A percentile compares a stretch with the other conserved stretches of the same genome.
These are phyloP conservation scores for Galerucella calmariensis DNA, from an alignment of 2,888 invertebrate species.

Conservation along the genomic window DNA sequence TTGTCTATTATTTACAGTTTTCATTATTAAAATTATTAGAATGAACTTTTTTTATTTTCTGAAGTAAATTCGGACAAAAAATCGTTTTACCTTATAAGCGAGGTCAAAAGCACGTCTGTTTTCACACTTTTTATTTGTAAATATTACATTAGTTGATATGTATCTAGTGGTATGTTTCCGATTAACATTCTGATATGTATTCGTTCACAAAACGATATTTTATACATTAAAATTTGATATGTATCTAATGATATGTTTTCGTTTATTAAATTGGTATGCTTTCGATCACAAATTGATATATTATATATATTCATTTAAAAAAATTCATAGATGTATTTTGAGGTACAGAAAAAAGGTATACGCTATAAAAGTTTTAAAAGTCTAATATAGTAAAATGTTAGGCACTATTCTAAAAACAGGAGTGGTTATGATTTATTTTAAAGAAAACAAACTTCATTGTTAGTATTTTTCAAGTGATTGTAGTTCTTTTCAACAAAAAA, in stretches of 20 bases:
- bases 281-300: slow-evolving; percentile 46
- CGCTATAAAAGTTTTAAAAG: slow-evolving; percentile 56
- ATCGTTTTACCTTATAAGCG: background rate
- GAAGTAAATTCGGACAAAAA: too few species aligned
- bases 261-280: slow-evolving; percentile 40
- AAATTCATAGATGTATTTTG: slow-evolving; percentile 43
- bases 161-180: background rate
- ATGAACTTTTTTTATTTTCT: too few species aligned
- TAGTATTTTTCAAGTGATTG: background rate
- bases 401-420: slow-evolving; percentile 61
- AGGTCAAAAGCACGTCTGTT: background rate
- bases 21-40: too few species aligned
- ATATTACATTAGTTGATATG: background rate
- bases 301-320: slow-evolving; percentile 44
- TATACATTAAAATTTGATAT: slow-evolving; percentile 14
- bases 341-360: slow-evolving; percentile 40
- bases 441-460: background rate
- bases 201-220: slow-evolving; percentile 21
- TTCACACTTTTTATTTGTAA: background rate
- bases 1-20: too few species aligned
- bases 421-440: slow-evolving; percentile 23
- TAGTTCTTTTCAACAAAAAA: background rate
- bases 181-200: background rate
- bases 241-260: slow-evolving; percentile 2
- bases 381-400: slow-evolving; percentile 57